phyloP scores from a whole-genome alignment of 2,113 vertebrate species.

The Grammomys surdaster region DNA sequence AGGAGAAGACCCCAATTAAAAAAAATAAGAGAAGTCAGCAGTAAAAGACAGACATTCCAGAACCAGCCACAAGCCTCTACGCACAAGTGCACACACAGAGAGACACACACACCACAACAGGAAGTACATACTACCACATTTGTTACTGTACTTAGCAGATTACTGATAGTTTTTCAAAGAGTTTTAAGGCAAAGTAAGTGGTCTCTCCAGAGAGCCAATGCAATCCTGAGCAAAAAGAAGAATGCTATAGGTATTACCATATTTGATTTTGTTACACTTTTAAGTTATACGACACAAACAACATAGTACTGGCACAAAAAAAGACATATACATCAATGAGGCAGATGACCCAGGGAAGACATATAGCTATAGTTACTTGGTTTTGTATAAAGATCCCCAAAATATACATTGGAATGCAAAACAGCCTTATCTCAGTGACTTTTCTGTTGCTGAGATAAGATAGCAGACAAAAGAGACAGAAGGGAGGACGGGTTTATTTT shows the following conservation, averaged over 20 bases:
- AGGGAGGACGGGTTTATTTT: background rate
- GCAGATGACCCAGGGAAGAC: background rate
- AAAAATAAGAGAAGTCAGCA: background rate
- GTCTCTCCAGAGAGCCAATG: background rate
- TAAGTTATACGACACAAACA: background rate
- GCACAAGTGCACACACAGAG: too few species aligned
- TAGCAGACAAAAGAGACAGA: background rate
- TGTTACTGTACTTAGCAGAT: background rate
- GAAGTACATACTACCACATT: background rate
- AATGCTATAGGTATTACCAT: background rate
- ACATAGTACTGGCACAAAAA: background rate
- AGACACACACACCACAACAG: background rate
- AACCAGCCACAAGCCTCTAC: background rate
- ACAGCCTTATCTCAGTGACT: background rate
- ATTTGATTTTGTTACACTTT: background rate
- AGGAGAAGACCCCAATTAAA: background rate
- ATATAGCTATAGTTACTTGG: background rate
- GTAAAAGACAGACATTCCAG: background rate
- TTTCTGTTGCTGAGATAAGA: background rate
- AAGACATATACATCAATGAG: background rate
- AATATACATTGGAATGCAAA: background rate
- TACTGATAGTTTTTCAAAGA: background rate
- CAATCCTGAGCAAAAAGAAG: background rate
- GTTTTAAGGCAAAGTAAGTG: conserved; percentile 3
- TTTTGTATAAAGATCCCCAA: background rate